Conservation (phyloP, 2,113 vertebrate species). For the Crotalus helleri region DNA sequence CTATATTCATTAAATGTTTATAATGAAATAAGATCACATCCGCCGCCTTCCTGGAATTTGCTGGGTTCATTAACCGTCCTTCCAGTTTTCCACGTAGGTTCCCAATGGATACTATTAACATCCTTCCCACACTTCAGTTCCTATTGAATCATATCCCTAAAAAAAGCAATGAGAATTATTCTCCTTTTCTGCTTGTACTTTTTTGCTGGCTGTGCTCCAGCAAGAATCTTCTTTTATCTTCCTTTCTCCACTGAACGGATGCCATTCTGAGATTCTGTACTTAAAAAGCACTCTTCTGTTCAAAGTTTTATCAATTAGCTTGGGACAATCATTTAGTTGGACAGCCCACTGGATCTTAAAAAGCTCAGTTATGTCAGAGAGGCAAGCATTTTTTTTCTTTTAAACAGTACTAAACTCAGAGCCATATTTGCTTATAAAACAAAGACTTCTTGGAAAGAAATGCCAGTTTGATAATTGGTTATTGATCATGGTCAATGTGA, state of each 20-base stretch:
- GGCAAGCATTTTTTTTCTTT: slow-evolving; percentile 67
- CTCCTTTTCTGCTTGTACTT: neutral
- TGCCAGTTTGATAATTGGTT: slow-evolving; percentile 98
- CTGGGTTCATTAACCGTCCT: neutral
- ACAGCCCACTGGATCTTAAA: slow-evolving; percentile 85
- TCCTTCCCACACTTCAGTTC: neutral
- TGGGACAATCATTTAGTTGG: slow-evolving; percentile 88
- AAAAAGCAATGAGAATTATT: slow-evolving; percentile 21
- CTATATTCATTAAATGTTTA: neutral
- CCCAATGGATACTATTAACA: neutral
- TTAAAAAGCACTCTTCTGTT: slow-evolving; percentile 91
- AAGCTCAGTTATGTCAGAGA: slow-evolving; percentile 81
- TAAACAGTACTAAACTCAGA: slow-evolving; percentile 71
- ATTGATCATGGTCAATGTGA: slow-evolving; percentile 93
- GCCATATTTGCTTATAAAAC: slow-evolving; percentile 79
- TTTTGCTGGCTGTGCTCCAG: slow-evolving; percentile 28
- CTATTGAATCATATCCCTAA: neutral
- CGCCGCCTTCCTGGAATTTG: neutral
- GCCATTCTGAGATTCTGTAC: slow-evolving; percentile 86
- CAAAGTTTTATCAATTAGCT: slow-evolving; percentile 94
- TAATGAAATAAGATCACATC: neutral
- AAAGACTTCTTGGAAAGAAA: slow-evolving; percentile 82
- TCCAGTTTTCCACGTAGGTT: neutral
- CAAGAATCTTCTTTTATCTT: slow-evolving; percentile 61
- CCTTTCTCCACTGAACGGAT: slow-evolving; percentile 72